These are phyloP conservation scores for Pachyramphus minor DNA, from an alignment of 2,113 vertebrate species.

Conservation along the genomic window DNA sequence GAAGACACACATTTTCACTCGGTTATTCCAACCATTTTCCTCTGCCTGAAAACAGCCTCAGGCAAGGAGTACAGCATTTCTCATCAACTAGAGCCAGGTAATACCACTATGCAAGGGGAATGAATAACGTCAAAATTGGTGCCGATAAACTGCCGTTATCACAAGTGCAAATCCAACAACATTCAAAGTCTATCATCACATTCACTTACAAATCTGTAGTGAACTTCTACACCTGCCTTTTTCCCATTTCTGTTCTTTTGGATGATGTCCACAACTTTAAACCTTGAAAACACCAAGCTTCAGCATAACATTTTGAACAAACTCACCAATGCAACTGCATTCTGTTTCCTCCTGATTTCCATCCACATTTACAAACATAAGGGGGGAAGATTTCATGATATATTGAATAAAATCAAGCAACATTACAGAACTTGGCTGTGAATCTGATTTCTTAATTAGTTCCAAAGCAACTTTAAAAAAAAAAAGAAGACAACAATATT, in stretches of 20 bases:
- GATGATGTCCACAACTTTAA: not conserved
- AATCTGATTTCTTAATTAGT: conserved; percentile 88
- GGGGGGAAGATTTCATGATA: conserved; percentile 93
- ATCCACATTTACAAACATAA: conserved; percentile 90
- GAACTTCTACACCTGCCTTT: not conserved
- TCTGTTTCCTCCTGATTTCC: conserved; percentile 77
- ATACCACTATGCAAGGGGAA: not conserved
- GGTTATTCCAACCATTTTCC: not conserved
- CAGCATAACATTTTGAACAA: not conserved
- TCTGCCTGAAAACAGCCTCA: not conserved
- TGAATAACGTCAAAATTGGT: not conserved
- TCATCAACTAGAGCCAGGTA: not conserved
- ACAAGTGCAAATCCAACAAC: not conserved
- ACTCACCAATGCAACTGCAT: conserved; percentile 81
- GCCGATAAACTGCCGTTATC: not conserved
- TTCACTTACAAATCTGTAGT: not conserved
- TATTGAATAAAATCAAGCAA: conserved; percentile 95
- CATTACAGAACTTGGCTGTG: conserved; percentile 94
- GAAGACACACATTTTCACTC: not conserved
- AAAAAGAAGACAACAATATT: not conserved
- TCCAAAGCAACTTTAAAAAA: conserved; percentile 85
- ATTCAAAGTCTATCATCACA: not conserved
- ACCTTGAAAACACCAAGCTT: not conserved
- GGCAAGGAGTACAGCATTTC: not conserved
- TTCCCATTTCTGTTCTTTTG: not conserved